Conservation (phyloP, 2,888 invertebrate species). For the Alsophila aescularia region DNA sequence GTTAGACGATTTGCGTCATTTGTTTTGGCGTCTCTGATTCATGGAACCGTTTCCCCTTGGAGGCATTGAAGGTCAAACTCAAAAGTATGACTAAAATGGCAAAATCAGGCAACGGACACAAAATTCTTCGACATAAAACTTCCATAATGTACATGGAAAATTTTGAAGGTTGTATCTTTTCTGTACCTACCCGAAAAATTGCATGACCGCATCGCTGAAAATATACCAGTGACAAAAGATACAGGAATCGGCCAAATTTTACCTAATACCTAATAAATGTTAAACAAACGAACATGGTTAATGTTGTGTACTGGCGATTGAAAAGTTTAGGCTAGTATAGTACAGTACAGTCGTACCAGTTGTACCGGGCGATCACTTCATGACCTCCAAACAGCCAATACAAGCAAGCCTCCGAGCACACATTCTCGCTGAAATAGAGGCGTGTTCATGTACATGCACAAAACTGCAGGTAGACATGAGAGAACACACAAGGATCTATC, state of each 20-base stretch:
- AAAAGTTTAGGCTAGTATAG: slow-evolving; percentile 12
- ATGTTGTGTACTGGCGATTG: slow-evolving; percentile 41
- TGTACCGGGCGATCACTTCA: slow-evolving; percentile 66
- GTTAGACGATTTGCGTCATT: slow-evolving; percentile 68
- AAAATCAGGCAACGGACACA: slow-evolving; percentile 36
- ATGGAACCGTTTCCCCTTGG: slow-evolving; percentile 41
- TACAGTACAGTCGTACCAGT: slow-evolving; percentile 43
- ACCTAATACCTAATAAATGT: slow-evolving; percentile 50
- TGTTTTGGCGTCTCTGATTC: slow-evolving; percentile 63
- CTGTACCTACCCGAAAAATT: slow-evolving; percentile 17
- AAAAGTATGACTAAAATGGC: slow-evolving; percentile 19
- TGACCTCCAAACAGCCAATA: slow-evolving; percentile 71
- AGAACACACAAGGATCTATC: slow-evolving; percentile 55
- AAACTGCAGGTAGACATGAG: slow-evolving; percentile 54
- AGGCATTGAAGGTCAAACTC: slow-evolving; percentile 45
- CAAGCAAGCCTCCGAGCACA: slow-evolving; percentile 53
- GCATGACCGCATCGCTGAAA: slow-evolving; percentile 54
- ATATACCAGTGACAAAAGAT: slow-evolving; percentile 49
- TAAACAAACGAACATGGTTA: slow-evolving; percentile 55
- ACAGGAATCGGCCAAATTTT: slow-evolving; percentile 41
- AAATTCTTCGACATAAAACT: slow-evolving; percentile 25
- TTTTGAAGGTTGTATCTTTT: too few species aligned
- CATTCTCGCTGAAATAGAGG: slow-evolving; percentile 56
- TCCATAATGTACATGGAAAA: too few species aligned
- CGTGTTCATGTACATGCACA: slow-evolving; percentile 68